These are phyloP conservation scores for Clytia hemisphaerica DNA, from an alignment of 30 jellyfish, hydroid and myxozoan genomes.

Conservation along the genomic window DNA sequence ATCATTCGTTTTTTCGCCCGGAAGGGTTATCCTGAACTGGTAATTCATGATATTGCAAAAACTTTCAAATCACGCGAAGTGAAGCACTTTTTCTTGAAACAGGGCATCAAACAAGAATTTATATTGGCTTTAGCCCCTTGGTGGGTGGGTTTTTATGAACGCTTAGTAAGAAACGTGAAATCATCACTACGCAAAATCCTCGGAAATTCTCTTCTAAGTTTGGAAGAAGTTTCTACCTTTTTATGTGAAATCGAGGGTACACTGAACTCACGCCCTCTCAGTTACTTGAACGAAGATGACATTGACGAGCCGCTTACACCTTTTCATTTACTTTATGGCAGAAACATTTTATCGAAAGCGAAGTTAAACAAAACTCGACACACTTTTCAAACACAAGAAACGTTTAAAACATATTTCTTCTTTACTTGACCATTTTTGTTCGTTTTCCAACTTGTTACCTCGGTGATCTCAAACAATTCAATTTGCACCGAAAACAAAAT, in stretches of 20 bases:
- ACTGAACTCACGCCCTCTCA: conserved; percentile 21
- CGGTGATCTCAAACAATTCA: too few relatives aligned
- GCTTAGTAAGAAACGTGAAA: conserved; percentile 36
- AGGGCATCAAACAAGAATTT: conserved; percentile 7
- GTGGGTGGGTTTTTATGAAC: too few relatives aligned
- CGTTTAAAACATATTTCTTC: too few relatives aligned
- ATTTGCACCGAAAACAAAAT: too few relatives aligned
- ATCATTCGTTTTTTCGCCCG: neutral
- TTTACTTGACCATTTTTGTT: too few relatives aligned
- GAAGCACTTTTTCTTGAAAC: too few relatives aligned
- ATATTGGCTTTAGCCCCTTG: conserved; percentile 24
- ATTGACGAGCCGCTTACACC: too few relatives aligned
- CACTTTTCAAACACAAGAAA: too few relatives aligned
- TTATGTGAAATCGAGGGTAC: conserved; percentile 31
- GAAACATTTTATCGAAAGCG: too few relatives aligned
- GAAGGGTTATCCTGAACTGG: neutral
- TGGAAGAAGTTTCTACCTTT: neutral
- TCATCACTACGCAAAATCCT: conserved; percentile 16
- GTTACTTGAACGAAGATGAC: neutral
- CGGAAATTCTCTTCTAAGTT: conserved; percentile 21
- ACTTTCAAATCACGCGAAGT: conserved; percentile 15
- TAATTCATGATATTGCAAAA: conserved; percentile 7
- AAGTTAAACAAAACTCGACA: too few relatives aligned
- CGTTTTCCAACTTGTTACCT: too few relatives aligned
- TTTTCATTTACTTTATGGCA: conserved; percentile 27